Base-by-base conservation (phyloP, 1,140 invertebrate species). In the Ylistrum balloti region DNA sequence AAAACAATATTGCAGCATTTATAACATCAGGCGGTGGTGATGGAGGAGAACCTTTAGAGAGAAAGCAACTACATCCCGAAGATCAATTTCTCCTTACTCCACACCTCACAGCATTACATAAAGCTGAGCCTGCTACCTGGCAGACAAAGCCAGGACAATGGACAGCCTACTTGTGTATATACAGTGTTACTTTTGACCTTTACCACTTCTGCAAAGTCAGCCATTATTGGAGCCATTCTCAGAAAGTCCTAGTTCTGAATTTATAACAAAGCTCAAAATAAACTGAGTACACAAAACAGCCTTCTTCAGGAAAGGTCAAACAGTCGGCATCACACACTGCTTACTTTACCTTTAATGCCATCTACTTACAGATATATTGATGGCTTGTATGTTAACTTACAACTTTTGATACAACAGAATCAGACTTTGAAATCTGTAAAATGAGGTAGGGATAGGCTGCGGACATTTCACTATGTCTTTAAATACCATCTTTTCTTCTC, bases 201-300 rank as follows among this genome's bases (percentile, higher is more conserved):
- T 74, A n/a, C n/a, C 56, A 74, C 3, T 74, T 7, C 22, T 74
- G 56, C 56, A 74, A 74, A 74, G 56, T 74, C 56, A 74, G 56
- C 56, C 56, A 74, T 74, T 74, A 74, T 28, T n/a, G 22, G n/a
- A 74, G 22, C 56, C 56, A 74, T 74, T 74, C 56, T 74, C 1
- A 74, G 22, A n/a, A 28, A 28, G 56, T 74, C n/a, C 56, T 74
- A 74, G 56, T 74, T 74, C 56, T n/a, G 9, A 74, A 74, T 28
- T 17, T 74, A 74, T 74, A 74, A 28, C 56, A 74, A 74, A 74
- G 22, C 56, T 74, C 56, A 74, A 74, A 74, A 74, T 74, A 74
- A 74, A 74, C 56, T 0, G 22, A 74, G 56, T 17, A n/a, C 56
- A 74, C 17, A 74, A 22, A 74, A 74, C 56, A 74, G 56, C 56